These are phyloP conservation scores for Margarornis squamiger DNA, from an alignment of 2,797 vertebrate genomes.

Conservation along the genomic window DNA sequence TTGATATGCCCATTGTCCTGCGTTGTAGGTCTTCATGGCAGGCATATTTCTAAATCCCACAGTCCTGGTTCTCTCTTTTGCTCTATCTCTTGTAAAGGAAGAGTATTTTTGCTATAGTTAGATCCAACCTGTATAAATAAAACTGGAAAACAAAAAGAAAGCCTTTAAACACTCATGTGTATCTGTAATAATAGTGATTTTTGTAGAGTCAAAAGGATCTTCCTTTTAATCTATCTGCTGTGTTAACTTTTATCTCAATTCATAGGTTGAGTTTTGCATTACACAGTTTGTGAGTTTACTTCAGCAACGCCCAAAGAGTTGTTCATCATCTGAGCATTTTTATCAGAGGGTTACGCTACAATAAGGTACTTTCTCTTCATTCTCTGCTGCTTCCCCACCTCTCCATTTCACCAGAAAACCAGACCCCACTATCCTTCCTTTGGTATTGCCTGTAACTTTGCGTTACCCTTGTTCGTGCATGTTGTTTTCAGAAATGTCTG, in stretches of 20 bases:
- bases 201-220: neutral
- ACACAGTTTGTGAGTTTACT: neutral
- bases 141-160: neutral
- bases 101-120: neutral
- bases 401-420: neutral
- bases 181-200: neutral
- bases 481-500: neutral
- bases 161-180: neutral
- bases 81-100: neutral
- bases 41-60: neutral
- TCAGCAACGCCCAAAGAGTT: neutral
- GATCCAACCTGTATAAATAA: neutral
- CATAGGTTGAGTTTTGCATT: neutral
- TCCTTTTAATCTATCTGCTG: neutral
- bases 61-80: neutral
- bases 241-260: neutral
- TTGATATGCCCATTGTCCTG: neutral
- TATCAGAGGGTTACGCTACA: neutral
- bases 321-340: neutral
- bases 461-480: neutral
- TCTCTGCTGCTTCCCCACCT: neutral
- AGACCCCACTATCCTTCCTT: neutral
- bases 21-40: neutral
- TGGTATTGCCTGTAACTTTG: neutral
- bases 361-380: neutral